phyloP scores from a whole-genome alignment of 37 sponge, comb jelly and placozoan genomes.

The Oopsacas minuta region DNA sequence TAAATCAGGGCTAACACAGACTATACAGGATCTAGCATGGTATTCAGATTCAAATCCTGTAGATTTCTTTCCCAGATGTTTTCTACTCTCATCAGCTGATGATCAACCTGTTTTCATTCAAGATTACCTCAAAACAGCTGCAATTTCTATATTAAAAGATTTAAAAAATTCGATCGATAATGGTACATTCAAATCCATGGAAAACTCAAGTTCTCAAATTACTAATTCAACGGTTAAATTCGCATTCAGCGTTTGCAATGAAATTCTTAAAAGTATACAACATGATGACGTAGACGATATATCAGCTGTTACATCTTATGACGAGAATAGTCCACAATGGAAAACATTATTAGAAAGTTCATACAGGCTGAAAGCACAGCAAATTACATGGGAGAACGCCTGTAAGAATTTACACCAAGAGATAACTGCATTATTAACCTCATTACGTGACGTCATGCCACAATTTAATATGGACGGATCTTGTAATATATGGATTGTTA shows the following conservation, averaged over 20 bases:
- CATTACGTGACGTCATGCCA: constrained; percentile 19
- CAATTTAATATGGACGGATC: constrained; percentile 74
- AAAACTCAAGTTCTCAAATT: constrained; percentile 7
- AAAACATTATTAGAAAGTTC: not conserved
- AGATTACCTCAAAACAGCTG: constrained; percentile 20
- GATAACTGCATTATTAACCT: not conserved
- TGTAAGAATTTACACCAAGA: not conserved
- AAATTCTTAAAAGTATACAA: constrained; percentile 27
- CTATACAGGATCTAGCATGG: constrained; percentile 54
- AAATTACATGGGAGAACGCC: not conserved
- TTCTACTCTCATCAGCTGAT: constrained; percentile 53
- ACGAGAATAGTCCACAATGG: not conserved
- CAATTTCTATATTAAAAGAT: not conserved
- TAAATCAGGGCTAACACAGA: constrained; percentile 28
- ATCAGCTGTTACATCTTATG: not conserved
- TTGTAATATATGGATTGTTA: constrained; percentile 86
- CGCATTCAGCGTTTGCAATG: constrained; percentile 41
- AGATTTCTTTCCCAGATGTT: constrained; percentile 89
- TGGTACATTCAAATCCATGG: constrained; percentile 50
- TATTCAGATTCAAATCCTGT: constrained; percentile 49
- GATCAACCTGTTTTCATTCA: constrained; percentile 66
- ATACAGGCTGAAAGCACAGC: not conserved
- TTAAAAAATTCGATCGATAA: not conserved
- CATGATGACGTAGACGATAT: constrained; percentile 65
- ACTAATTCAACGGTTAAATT: constrained; percentile 12